phyloP scores from a whole-genome alignment of 1,140 invertebrate species.

The Drosophila tani region DNA sequence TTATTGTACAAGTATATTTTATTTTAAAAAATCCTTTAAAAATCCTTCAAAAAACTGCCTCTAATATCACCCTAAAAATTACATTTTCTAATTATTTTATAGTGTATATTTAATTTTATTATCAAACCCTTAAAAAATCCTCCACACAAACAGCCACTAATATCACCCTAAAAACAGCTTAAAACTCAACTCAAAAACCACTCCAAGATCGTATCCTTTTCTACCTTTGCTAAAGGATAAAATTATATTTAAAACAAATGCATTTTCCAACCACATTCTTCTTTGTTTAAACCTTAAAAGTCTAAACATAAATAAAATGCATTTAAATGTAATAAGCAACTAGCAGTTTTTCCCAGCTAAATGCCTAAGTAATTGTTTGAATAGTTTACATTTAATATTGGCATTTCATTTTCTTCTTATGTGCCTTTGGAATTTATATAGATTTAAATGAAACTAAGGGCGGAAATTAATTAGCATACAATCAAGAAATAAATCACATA shows the following conservation, averaged over 20 bases:
- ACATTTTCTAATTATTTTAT: too few relatives aligned
- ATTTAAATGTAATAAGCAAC: neutral
- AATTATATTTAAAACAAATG: neutral
- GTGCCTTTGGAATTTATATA: neutral
- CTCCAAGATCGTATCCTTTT: accelerated
- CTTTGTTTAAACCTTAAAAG: neutral
- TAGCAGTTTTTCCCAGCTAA: neutral
- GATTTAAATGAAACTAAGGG: constrained; percentile 5
- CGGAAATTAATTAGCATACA: constrained; percentile 62
- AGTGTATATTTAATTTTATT: too few relatives aligned
- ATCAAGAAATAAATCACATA: constrained; percentile 48
- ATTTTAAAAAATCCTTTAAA: too few relatives aligned
- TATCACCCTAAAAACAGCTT: too few relatives aligned
- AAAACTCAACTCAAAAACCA: neutral
- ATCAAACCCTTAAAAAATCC: too few relatives aligned
- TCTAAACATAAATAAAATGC: neutral
- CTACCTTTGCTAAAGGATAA: neutral
- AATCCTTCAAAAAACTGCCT: too few relatives aligned
- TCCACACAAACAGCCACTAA: too few relatives aligned
- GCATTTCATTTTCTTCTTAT: neutral
- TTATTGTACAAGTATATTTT: too few relatives aligned
- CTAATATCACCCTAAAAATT: too few relatives aligned
- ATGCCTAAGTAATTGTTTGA: neutral
- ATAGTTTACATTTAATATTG: neutral
- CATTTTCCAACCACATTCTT: neutral